Evolutionary conservation across 2,888 invertebrate genomes (phyloP).

Genomic region (Apoda limacodes): DNA sequence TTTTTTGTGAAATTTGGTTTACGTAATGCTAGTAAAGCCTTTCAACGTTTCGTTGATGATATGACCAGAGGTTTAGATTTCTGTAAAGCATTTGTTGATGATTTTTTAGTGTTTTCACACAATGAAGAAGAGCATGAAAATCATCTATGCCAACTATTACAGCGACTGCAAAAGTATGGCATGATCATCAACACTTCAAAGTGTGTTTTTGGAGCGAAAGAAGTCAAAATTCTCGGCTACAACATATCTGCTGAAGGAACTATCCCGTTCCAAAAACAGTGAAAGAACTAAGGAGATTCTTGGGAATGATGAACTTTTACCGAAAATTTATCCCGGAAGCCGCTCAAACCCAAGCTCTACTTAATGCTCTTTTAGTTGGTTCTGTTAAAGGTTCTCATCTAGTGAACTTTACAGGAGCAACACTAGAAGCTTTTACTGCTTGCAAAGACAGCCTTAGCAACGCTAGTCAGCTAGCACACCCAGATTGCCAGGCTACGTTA

Average conservation of each 20-base stretch:
- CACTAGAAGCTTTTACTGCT: constrained; percentile 21
- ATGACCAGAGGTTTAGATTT: constrained; percentile 13
- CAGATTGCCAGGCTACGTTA: constrained; percentile 23
- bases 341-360: constrained; percentile 9
- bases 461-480: constrained; percentile 30
- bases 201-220: constrained; percentile 20
- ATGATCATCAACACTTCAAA: constrained; percentile 25
- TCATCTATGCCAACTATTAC: constrained; percentile 10
- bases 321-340: constrained; percentile 12
- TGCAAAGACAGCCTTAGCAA: constrained; percentile 24
- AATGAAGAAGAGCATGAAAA: constrained; percentile 17
- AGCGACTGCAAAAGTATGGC: constrained; percentile 17
- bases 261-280: constrained; percentile 12
- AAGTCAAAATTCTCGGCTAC: constrained; percentile 24
- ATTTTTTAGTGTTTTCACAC: constrained; percentile 10
- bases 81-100: constrained; percentile 12
- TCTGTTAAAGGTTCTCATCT: constrained; percentile 3
- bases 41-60: constrained; percentile 22
- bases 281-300: constrained; percentile 10
- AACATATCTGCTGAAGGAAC: constrained; percentile 16
- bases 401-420: constrained; percentile 11
- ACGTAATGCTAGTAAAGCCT: constrained; percentile 27
- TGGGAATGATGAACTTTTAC: constrained; percentile 16
- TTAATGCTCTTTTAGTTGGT: constrained; percentile 1
- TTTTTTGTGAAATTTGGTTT: constrained; percentile 25